phyloP scores from a whole-genome alignment of 2,888 invertebrate genomes.

The Myathropa florea region DNA sequence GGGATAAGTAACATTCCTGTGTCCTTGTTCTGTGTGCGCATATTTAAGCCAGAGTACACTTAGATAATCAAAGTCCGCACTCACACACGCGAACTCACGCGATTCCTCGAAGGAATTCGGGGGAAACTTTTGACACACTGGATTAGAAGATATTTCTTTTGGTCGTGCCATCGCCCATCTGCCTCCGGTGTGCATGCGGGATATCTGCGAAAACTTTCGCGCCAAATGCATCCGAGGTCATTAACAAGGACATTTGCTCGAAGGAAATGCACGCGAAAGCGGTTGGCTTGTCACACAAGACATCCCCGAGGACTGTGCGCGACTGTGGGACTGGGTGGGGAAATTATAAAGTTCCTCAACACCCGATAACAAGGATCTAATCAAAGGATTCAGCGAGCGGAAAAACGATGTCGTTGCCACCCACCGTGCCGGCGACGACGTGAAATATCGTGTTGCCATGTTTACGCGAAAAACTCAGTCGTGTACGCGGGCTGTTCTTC shows the following conservation, averaged over 20 bases:
- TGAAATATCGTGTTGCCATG: slow-evolving; percentile 1
- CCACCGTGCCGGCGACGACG: background rate
- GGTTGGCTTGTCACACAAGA: slow-evolving; percentile 39
- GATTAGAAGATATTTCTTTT: slow-evolving; percentile 30
- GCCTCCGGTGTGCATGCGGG: background rate
- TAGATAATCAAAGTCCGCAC: slow-evolving; percentile 45
- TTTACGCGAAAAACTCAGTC: background rate
- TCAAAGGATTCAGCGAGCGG: slow-evolving; percentile 39
- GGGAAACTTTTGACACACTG: slow-evolving; percentile 28
- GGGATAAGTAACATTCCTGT: slow-evolving; percentile 24
- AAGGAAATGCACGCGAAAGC: slow-evolving; percentile 2
- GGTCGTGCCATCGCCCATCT: background rate
- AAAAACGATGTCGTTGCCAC: slow-evolving; percentile 51
- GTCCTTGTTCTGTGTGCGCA: slow-evolving; percentile 19
- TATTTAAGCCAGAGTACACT: slow-evolving; percentile 44
- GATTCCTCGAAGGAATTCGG: slow-evolving; percentile 6
- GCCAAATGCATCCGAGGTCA: slow-evolving; percentile 6
- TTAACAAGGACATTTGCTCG: background rate
- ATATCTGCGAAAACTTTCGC: slow-evolving; percentile 42
- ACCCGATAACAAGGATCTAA: slow-evolving; percentile 49
- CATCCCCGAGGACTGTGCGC: background rate
- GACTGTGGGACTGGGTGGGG: background rate
- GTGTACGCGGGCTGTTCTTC: background rate
- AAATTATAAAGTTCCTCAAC: slow-evolving; percentile 38
- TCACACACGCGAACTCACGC: background rate